phyloP scores from a whole-genome alignment of 2,113 vertebrate species.

The Oceanodroma tethys region DNA sequence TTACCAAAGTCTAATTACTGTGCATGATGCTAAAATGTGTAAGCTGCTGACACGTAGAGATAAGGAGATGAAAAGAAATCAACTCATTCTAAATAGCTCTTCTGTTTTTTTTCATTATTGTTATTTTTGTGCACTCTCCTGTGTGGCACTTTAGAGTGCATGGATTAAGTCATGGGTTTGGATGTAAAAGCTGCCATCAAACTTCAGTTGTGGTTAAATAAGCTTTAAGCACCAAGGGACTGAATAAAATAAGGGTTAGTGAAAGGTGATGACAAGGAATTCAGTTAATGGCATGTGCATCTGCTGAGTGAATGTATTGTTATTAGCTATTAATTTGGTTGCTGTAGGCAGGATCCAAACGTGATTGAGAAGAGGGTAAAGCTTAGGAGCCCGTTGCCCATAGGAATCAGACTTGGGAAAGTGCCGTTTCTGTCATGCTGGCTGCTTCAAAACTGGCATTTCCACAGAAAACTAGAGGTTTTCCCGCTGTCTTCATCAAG shows the following conservation, averaged over 20 bases:
- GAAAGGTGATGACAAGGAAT: background rate
- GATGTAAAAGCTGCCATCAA: background rate
- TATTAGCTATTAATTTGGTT: conserved; percentile 7
- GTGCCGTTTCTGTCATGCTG: background rate
- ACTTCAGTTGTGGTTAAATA: background rate
- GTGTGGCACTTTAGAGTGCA: background rate
- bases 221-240: background rate
- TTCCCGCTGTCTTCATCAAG: background rate
- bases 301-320: background rate
- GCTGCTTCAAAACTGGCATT: background rate
- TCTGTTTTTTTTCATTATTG: background rate
- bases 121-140: background rate
- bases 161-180: background rate
- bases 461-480: background rate
- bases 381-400: background rate
- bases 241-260: background rate
- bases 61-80: conserved; percentile 40
- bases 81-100: background rate
- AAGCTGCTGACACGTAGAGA: conserved; percentile 22
- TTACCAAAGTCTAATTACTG: conserved; percentile 45
- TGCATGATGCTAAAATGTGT: background rate
- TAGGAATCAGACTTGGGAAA: background rate
- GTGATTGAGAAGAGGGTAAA: background rate
- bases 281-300: background rate
- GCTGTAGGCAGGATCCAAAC: background rate